Percentiles rank a stretch among this genome's conserved stretches.
These are phyloP conservation scores for Leptinotarsa haldemani DNA, from an alignment of 2,888 invertebrate species.

Conservation along the genomic window DNA sequence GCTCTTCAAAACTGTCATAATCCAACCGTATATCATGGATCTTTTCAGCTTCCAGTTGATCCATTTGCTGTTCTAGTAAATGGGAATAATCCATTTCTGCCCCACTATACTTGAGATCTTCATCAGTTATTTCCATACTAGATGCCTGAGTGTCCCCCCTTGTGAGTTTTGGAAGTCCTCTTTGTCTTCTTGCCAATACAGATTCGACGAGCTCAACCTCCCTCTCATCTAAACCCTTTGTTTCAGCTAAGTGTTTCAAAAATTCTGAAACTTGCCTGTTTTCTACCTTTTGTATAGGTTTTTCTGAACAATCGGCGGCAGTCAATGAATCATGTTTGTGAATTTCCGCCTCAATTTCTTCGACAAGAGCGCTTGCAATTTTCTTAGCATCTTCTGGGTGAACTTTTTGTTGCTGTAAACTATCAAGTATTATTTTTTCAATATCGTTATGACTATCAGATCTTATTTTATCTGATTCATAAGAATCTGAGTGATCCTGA, in stretches of 20 bases:
- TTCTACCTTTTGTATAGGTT: constrained; percentile 46
- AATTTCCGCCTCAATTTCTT: constrained; percentile 70
- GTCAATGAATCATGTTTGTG: constrained; percentile 59
- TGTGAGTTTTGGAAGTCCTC: constrained; percentile 63
- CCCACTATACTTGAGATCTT: constrained; percentile 79
- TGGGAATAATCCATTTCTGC: constrained; percentile 74
- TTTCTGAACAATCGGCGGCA: constrained; percentile 35
- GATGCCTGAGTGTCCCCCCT: constrained; percentile 68
- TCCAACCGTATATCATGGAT: constrained; percentile 64
- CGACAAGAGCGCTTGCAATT: constrained; percentile 68
- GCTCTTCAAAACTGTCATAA: constrained; percentile 52
- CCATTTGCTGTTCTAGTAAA: constrained; percentile 63
- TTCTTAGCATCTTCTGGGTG: constrained; percentile 67
- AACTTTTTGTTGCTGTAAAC: constrained; percentile 64
- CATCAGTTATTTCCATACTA: constrained; percentile 72
- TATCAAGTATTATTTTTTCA: constrained; percentile 63
- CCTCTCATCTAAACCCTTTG: constrained; percentile 65
- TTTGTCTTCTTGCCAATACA: constrained; percentile 66
- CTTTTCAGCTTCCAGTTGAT: constrained; percentile 66
- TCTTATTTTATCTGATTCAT: constrained; percentile 60
- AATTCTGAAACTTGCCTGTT: constrained; percentile 64
- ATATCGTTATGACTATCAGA: constrained; percentile 64
- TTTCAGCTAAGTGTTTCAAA: constrained; percentile 64
- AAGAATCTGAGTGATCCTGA: constrained; percentile 62
- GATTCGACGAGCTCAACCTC: constrained; percentile 67